phyloP scores from a whole-genome alignment of 2,888 invertebrate species.

The Cryptus viduatorius region DNA sequence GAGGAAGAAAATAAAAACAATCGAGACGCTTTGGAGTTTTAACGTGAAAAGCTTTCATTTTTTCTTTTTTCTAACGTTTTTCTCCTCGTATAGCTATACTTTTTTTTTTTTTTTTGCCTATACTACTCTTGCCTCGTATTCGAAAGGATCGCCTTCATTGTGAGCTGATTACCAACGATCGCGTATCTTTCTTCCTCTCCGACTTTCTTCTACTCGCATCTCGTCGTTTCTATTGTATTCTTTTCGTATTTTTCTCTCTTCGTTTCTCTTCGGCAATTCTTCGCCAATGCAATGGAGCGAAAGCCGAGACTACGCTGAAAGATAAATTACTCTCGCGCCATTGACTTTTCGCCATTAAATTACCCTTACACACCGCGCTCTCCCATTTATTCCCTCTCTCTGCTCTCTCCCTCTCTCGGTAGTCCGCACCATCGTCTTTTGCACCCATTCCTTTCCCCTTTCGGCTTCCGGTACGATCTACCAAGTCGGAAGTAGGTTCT shows the following conservation, averaged over 20 bases:
- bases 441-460: background rate
- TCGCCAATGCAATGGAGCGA: conserved; percentile 48
- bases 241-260: conserved; percentile 12
- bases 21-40: conserved; percentile 4
- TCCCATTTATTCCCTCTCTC: conserved; percentile 43
- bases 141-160: conserved; percentile 48
- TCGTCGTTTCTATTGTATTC: background rate
- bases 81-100: background rate
- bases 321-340: conserved; percentile 76
- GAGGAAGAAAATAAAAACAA: conserved; percentile 8
- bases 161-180: conserved; percentile 54
- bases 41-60: conserved; percentile 18
- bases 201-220: background rate
- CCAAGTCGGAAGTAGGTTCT: conserved; percentile 31
- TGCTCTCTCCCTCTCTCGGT: background rate
- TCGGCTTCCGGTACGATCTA: background rate
- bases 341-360: conserved; percentile 78
- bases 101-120: conserved; percentile 17
- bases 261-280: background rate
- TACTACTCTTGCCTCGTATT: conserved; percentile 1
- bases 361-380: conserved; percentile 66
- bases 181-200: conserved; percentile 30
- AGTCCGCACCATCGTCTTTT: background rate
- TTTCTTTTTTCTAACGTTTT: background rate
- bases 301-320: conserved; percentile 67